These are phyloP conservation scores for Zoanthus gigantus DNA, from an alignment of 92 coral and sea anemone genomes.

Conservation along the genomic window DNA sequence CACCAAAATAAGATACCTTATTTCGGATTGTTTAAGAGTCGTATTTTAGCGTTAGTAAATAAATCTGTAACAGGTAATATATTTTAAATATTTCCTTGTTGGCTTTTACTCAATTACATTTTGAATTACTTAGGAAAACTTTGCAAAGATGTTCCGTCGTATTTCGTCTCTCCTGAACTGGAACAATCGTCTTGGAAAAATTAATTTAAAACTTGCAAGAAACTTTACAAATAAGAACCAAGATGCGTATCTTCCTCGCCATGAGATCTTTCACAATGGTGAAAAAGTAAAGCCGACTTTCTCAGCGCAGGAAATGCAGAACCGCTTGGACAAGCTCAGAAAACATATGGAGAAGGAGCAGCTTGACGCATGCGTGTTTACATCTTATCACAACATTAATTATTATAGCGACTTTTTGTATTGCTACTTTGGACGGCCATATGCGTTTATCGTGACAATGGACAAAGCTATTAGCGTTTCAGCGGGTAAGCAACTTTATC, in stretches of 20 bases:
- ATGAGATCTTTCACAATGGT: constrained; percentile 67
- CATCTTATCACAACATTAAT: constrained; percentile 84
- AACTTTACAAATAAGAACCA: constrained; percentile 2
- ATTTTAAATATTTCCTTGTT: too few species aligned
- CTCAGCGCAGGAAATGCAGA: constrained; percentile 86
- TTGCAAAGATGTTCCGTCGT: constrained; percentile 15
- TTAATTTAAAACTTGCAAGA: background rate
- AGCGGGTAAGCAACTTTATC: constrained; percentile 70
- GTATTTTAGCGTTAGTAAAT: too few species aligned
- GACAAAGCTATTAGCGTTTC: constrained; percentile 76
- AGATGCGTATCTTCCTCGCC: constrained; percentile 63
- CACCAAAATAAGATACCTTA: too few species aligned
- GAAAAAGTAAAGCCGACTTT: constrained; percentile 84
- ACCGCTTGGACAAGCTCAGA: constrained; percentile 78
- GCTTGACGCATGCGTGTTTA: constrained; percentile 95
- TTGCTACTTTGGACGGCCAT: constrained; percentile 86
- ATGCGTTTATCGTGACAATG: constrained; percentile 82
- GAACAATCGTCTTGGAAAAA: background rate
- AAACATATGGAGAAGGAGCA: constrained; percentile 78
- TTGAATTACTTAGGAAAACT: too few species aligned
- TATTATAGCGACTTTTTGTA: constrained; percentile 85
- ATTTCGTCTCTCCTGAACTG: background rate
- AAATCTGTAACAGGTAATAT: too few species aligned
- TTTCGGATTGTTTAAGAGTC: too few species aligned
- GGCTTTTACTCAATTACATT: too few species aligned